phyloP scores from a whole-genome alignment of 2,797 vertebrate species.

The Varecia variegata region DNA sequence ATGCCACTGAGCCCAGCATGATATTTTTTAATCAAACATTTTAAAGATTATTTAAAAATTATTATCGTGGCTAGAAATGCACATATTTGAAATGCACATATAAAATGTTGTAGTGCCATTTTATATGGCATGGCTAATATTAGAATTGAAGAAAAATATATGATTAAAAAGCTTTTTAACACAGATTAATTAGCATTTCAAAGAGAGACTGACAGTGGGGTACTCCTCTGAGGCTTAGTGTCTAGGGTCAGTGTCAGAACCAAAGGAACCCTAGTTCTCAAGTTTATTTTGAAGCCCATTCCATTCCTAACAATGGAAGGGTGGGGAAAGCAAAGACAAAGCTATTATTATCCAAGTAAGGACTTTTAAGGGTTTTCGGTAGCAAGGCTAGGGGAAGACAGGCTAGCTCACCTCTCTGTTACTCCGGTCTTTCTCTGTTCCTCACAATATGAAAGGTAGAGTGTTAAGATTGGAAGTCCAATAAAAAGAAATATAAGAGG shows the following conservation, averaged over 20 bases:
- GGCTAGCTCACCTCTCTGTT: neutral
- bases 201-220: conserved; percentile 56
- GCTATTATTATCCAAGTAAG: neutral
- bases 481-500: conserved; percentile 19
- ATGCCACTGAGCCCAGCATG: neutral
- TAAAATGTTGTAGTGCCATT: neutral
- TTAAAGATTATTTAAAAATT: neutral
- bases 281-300: conserved; percentile 57
- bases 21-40: neutral
- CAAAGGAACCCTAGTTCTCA: conserved; percentile 25
- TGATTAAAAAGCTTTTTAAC: conserved; percentile 59
- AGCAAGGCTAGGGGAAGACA: neutral
- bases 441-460: neutral
- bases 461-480: conserved; percentile 17
- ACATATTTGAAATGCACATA: neutral
- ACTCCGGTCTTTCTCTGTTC: neutral
- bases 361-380: neutral
- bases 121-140: neutral
- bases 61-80: neutral
- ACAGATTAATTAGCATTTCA: conserved; percentile 64
- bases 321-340: neutral
- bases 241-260: conserved; percentile 66
- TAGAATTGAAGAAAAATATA: neutral
- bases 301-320: conserved; percentile 50
- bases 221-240: conserved; percentile 57